Evolutionary conservation across 2,888 invertebrate genomes (phyloP), one percentile per base, ranked within the genome.

Genomic region (Brenthis hecate): DNA sequence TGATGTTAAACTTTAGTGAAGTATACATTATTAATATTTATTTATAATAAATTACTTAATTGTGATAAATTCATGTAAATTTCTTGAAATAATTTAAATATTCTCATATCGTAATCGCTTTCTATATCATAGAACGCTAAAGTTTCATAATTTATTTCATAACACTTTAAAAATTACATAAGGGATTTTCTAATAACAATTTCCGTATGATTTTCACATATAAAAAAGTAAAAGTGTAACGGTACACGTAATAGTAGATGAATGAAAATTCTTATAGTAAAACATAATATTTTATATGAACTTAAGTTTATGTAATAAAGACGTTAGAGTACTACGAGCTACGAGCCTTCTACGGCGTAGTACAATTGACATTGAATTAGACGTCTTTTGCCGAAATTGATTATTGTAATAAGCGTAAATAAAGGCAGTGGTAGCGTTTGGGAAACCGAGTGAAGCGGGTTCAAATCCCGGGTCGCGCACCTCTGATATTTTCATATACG

Each of bases 81-180:
- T 56, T 47, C 11, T 28, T 66, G 23, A 68, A 53, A 63, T 66
- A 68, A 72, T 73, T 72, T 65, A 69, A 66, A 73, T 73, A 55
- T 73, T 67, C 71, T 68, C 66, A 56, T 53, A 32, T 53, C 68
- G 56, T 65, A 66, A 72, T 62, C 53, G 63, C 74, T 75, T 76
- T 76, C 75, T 65, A 75, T 69, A 69, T 72, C 71, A 65, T 64
- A 73, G 74, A 70, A 74, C 72, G 57, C 65, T 61, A 62, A 66
- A 51, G 66, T 67, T 57, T 64, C 19, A 58, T 28, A 32, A 63
- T 62, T 11, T 58, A 62, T 62, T 36, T 53, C 36, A 36, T 62
- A 53, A 62, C 19, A 53, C 3, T 13, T 62, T 19, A 62, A 36
- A 62, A 53, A 62, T 53, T 62, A 62, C 53, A 62, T 53, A 36